These are phyloP conservation scores for Oegoconia quadripuncta DNA, from an alignment of 2,888 invertebrate species.

Conservation along the genomic window DNA sequence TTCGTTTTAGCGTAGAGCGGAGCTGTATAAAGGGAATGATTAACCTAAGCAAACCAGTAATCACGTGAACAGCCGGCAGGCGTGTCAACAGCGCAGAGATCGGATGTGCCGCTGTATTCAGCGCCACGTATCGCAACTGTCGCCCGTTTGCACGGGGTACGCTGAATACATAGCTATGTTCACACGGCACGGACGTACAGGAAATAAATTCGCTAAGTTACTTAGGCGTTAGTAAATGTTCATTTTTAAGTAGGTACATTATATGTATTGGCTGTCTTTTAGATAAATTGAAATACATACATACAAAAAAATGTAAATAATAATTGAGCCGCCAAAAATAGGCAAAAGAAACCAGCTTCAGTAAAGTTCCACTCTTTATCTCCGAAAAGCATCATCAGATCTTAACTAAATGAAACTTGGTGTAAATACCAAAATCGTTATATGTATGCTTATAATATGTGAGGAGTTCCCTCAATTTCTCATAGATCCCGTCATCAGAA, in stretches of 20 bases:
- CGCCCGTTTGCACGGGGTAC: slow-evolving; percentile 37
- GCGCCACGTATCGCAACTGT: slow-evolving; percentile 57
- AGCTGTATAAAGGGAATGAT: slow-evolving; percentile 62
- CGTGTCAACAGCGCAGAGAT: slow-evolving; percentile 47
- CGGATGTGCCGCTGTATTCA: slow-evolving; percentile 36
- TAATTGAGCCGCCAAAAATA: too few relatives aligned
- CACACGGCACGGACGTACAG: slow-evolving; percentile 22
- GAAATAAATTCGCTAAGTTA: slow-evolving; percentile 6
- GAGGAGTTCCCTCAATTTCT: too few relatives aligned
- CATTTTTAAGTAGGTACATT: not conserved
- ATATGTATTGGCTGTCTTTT: too few relatives aligned
- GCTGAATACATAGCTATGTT: slow-evolving; percentile 34
- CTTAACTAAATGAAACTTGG: too few relatives aligned
- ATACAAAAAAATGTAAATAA: too few relatives aligned
- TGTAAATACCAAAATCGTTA: too few relatives aligned
- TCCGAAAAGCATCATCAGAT: too few relatives aligned
- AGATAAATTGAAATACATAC: too few relatives aligned
- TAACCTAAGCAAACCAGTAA: slow-evolving; percentile 59
- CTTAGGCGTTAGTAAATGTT: slow-evolving; percentile 8
- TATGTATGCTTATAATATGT: too few relatives aligned
- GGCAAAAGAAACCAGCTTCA: too few relatives aligned
- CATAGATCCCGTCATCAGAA: too few relatives aligned
- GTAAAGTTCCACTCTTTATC: too few relatives aligned
- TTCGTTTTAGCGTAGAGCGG: not conserved
- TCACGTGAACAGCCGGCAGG: slow-evolving; percentile 39